Base-by-base conservation (phyloP, 2,888 invertebrate genomes). In the Cryptophagus acutangulus region DNA sequence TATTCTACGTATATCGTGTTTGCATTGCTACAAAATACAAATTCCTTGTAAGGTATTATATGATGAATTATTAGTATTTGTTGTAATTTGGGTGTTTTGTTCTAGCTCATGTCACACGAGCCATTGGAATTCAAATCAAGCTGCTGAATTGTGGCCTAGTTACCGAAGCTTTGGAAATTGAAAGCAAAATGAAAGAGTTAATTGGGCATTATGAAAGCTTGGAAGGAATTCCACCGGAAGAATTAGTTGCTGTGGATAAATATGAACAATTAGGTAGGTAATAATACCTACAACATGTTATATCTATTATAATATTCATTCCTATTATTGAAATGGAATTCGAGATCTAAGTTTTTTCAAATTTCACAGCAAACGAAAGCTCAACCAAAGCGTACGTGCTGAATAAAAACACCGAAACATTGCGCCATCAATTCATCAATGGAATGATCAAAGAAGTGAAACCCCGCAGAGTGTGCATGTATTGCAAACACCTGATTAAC, bases 111-210 rank as follows among this genome's bases (percentile, higher is more conserved):
- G 55, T 70, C 9, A 62, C 65, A 34, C 59, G 67, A 41, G 65
- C 71, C 2, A 71, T 73, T 0, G 70, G 77, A 38, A 72, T 85
- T 10, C 87, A 90, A 57, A 66, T 87, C 36, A 71, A 76, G 42
- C 72, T 92, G 2, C 67, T 93, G 2, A 79, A 88, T 55, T 76
- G 77, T 2, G 91, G 92, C 0, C 77, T 80, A 58, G 71, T 87
- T 0, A 79, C 79, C 15, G 81, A 85, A 51, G 81, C 90, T 0
- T 74, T 84, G 41, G 83, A 84, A 43, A 68, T 86, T 16, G 59
- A 57, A 33, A 41, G 38, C 20, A 49, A 45, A 26, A 55, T 65
- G 17, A 33, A 43, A 17, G 59, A 58, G 5, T 31, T 65, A 15
- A 47, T 60, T 17, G 14, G 45, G 4, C 40, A 48, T 14, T 55